Base-by-base conservation (phyloP, 1,140 invertebrate genomes). In the Geopemphigus sp. region DNA sequence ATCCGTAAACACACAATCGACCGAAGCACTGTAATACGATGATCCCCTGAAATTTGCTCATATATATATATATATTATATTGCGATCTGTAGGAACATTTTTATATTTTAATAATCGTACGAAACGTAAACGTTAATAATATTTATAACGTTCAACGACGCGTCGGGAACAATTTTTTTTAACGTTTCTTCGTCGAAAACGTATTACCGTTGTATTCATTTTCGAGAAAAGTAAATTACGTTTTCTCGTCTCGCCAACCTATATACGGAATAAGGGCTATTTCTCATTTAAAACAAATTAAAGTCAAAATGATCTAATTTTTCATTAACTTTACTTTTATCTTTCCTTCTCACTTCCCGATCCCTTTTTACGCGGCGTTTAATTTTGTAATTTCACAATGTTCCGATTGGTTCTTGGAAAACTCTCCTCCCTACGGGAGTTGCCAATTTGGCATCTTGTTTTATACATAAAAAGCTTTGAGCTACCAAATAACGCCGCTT, bases 291-390 rank as follows among this genome's bases (percentile, higher is more conserved):
- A 50, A 68, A 68, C 45, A 39, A 50, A 50, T 47, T 24, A 47
- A 68, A 68, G n/a, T 68, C 24, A 50, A 50, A 50, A 50, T 68
- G 1, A 68, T 68, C 39, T 68, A 68, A 68, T 68, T 68, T n/a
- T 68, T 68, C 45, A 68, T 68, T 50, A 68, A 68, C 14, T 68
- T 68, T 50, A 68, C 66, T 68, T 68, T 68, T 68, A 68, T 68
- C 66, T 68, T 68, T 66, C 26, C 32, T 50, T 26, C 66, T 12
- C 32, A 47, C 66, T 68, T 47, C n/a, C n/a, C 45, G 12, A 26
- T 26, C 12, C 56, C n/a, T 50, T 26, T 50, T 50, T 68, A 66
- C 45, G 24, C 15, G 5, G 22, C 66, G 45, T 68, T 68, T 68
- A 68, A 68, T 68, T 50, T 68, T 50, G 66, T 50, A 50, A 68